A percentile compares a stretch with the other conserved stretches of the same genome.
Conservation (phyloP, 2,888 invertebrate genomes). For the Cataglyphis rosenhaueri region DNA sequence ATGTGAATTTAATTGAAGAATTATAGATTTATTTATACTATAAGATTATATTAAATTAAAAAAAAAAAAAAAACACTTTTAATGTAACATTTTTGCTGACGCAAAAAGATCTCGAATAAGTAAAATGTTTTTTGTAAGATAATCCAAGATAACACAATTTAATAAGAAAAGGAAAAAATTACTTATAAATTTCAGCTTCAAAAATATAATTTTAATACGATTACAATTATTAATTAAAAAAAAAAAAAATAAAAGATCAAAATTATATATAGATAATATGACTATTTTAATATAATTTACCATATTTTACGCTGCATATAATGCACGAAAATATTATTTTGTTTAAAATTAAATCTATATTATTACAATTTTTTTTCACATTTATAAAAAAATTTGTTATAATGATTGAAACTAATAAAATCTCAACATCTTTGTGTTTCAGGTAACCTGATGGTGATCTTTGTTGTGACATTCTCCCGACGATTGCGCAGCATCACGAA, state of each 20-base stretch:
- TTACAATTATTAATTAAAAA: background rate
- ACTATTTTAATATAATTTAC: background rate
- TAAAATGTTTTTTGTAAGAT: background rate
- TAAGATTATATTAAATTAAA: background rate
- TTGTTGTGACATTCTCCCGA: conserved; percentile 93
- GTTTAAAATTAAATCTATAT: background rate
- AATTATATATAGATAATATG: background rate
- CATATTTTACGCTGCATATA: background rate
- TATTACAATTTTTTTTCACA: background rate
- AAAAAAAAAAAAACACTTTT: background rate
- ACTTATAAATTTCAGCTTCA: background rate
- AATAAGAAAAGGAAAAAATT: background rate
- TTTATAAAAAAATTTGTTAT: background rate
- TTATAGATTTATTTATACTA: background rate
- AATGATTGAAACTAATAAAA: background rate
- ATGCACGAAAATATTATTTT: background rate
- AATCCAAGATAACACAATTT: background rate
- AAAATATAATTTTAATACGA: background rate
- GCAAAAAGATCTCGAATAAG: background rate
- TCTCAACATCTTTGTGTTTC: conserved; percentile 70
- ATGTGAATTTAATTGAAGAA: background rate
- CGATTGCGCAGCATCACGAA: conserved; percentile 95
- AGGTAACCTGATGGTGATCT: conserved; percentile 95
- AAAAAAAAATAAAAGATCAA: background rate
- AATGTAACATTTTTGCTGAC: background rate